These are phyloP conservation scores for Teleiodes luculella DNA, from an alignment of 2,888 invertebrate genomes.

Conservation along the genomic window DNA sequence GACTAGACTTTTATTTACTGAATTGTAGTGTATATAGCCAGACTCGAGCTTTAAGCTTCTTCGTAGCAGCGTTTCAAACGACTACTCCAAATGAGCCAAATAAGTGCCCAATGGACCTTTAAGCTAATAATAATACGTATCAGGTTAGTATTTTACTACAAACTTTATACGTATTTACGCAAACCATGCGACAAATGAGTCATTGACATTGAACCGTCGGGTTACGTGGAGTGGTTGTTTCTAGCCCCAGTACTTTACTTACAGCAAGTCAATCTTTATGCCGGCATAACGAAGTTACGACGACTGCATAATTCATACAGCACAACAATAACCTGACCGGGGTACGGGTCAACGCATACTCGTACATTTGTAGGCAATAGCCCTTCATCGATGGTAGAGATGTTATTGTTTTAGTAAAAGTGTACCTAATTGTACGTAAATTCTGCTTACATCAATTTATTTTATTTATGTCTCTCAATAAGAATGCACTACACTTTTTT, in stretches of 20 bases:
- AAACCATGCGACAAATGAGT: conserved; percentile 14
- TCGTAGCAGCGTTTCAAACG: too few species aligned
- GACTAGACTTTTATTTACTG: too few species aligned
- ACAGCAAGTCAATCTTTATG: conserved; percentile 15
- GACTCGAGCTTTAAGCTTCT: too few species aligned
- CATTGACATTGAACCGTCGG: conserved; percentile 30
- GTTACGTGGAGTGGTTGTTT: conserved; percentile 34
- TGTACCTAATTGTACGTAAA: too few species aligned
- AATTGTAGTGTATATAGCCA: too few species aligned
- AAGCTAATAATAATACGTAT: too few species aligned
- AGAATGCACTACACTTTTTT: too few species aligned
- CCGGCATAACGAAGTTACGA: conserved; percentile 48
- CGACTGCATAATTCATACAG: conserved; percentile 54
- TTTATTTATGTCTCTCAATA: too few species aligned
- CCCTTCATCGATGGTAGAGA: not conserved
- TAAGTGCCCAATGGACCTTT: too few species aligned
- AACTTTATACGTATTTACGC: not conserved
- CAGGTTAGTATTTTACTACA: too few species aligned
- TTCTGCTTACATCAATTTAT: too few species aligned
- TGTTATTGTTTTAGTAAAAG: not conserved
- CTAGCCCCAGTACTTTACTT: conserved; percentile 9
- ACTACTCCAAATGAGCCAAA: too few species aligned
- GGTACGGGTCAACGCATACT: conserved; percentile 43
- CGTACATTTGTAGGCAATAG: conserved; percentile 27
- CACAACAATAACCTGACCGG: conserved; percentile 46